These are phyloP conservation scores for Agriopis aurantiaria DNA, from an alignment of 2,888 invertebrate genomes.

Conservation along the genomic window DNA sequence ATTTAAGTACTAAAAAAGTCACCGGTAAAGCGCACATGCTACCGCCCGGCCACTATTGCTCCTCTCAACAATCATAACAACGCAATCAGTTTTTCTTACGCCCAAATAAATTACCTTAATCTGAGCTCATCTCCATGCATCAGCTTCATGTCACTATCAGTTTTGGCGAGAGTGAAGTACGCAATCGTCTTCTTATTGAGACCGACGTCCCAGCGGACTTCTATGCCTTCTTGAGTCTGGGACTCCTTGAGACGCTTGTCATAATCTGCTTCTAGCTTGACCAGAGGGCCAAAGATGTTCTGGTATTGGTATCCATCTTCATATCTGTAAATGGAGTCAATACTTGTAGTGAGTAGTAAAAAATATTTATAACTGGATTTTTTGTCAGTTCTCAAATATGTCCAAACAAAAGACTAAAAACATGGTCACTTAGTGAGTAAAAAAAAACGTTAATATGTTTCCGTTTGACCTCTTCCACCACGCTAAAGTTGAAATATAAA, in stretches of 20 bases:
- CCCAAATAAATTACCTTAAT: too few relatives aligned
- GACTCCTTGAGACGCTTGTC: constrained; percentile 99
- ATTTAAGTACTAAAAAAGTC: too few relatives aligned
- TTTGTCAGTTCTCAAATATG: too few relatives aligned
- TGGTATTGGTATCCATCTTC: constrained; percentile 99
- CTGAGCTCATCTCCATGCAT: constrained; percentile 99
- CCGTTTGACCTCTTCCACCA: too few relatives aligned
- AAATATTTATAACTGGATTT: background rate
- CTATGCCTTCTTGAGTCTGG: constrained; percentile 99
- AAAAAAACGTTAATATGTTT: too few relatives aligned
- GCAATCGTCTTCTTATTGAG: constrained; percentile 99
- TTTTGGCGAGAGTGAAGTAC: constrained; percentile 98
- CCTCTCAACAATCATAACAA: background rate
- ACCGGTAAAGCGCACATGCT: too few relatives aligned
- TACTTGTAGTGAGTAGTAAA: background rate
- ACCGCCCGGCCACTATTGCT: background rate
- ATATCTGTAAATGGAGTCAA: constrained; percentile 86
- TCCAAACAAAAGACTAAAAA: too few relatives aligned
- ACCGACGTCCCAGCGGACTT: constrained; percentile 99
- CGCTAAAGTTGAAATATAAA: too few relatives aligned
- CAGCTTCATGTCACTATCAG: constrained; percentile 99
- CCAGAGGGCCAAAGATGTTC: constrained; percentile 98
- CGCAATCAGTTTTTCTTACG: too few relatives aligned
- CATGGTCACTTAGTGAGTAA: too few relatives aligned
- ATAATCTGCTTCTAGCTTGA: constrained; percentile 99